Conservation (phyloP, 1,140 invertebrate species). For the Anoplolepis gracilipes region DNA sequence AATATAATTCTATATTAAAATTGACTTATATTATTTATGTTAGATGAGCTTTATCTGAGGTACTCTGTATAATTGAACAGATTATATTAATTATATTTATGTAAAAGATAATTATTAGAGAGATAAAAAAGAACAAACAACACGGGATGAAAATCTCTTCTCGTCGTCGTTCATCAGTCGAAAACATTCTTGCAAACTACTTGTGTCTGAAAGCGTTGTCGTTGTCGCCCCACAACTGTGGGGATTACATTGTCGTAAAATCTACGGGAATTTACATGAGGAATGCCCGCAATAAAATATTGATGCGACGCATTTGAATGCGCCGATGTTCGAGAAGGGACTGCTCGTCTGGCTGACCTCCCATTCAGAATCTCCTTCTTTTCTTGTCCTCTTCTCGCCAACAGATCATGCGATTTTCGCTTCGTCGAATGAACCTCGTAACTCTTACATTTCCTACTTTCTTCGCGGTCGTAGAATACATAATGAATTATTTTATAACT, state of each 20-base stretch:
- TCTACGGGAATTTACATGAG: constrained; percentile 82
- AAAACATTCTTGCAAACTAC: constrained; percentile 52
- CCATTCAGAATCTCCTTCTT: constrained; percentile 14
- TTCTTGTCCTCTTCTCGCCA: background rate
- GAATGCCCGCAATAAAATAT: constrained; percentile 74
- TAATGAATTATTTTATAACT: constrained; percentile 29
- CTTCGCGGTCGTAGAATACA: background rate
- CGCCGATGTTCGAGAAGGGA: constrained; percentile 47
- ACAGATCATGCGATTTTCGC: constrained; percentile 38
- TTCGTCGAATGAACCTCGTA: constrained; percentile 23
- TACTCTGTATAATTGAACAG: background rate
- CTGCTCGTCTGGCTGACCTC: constrained; percentile 54
- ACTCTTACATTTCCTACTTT: constrained; percentile 28
- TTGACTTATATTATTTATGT: background rate
- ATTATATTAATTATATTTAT: constrained; percentile 58
- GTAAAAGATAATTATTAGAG: background rate
- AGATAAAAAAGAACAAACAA: background rate
- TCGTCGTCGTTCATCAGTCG: constrained; percentile 63
- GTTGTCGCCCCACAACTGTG: constrained; percentile 71
- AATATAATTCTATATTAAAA: background rate
- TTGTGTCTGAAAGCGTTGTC: constrained; percentile 65
- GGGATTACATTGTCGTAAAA: constrained; percentile 85
- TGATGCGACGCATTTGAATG: constrained; percentile 74
- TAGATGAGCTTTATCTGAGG: background rate
- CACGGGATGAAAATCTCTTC: constrained; percentile 75